Base-by-base conservation (phyloP, 1,140 invertebrate genomes). In the Drosophila navojoa region DNA sequence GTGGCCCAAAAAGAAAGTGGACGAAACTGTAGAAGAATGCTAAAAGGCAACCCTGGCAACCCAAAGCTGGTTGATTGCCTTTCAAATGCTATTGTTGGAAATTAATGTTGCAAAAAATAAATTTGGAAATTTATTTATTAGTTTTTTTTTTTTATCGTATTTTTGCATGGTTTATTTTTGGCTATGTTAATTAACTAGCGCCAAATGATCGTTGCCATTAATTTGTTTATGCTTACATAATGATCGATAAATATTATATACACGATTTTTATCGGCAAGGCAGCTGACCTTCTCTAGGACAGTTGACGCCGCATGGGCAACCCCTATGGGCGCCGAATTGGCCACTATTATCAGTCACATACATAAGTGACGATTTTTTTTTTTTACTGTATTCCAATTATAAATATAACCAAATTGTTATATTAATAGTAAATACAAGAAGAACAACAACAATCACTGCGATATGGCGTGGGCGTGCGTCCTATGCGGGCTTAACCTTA, bases 1-100 rank as follows among this genome's bases (percentile, higher is more conserved):
- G 70, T 79, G 82, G 79, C 76, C 76, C 67, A 60, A 76, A 86
- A 86, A 87, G 81, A 86, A 86, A 86, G 81, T 86, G 78, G 68
- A 69, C 71, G 64, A 69, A 57, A 45, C 35, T 7, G 42, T 35
- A 68, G 64, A 69, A 73, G 71, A 73, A 73, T 73, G 58, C 64
- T 61, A 68, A 69, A 69, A 40, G 32, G 49, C 63, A 72, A 42
- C 70, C 63, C 55, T 72, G n/a, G n/a, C n/a, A n/a, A n/a, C n/a
- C 47, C 7, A n/a, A 44, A 44, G 4, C 5, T 29, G 9, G 32
- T 7, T 22, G 15, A 32, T 16, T 66, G 45, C 63, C 69, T 71
- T 66, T 71, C 69, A 40, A 55, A 55, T 42, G 42, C 16, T 15
- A n/a, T 5, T 29, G 40, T 45, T 59, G 55, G 11, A 45, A 45